Evolutionary conservation across 1,140 invertebrate species (phyloP), one percentile per base, ranked within the genome.

Genomic region (Pachypeltis micranthus): DNA sequence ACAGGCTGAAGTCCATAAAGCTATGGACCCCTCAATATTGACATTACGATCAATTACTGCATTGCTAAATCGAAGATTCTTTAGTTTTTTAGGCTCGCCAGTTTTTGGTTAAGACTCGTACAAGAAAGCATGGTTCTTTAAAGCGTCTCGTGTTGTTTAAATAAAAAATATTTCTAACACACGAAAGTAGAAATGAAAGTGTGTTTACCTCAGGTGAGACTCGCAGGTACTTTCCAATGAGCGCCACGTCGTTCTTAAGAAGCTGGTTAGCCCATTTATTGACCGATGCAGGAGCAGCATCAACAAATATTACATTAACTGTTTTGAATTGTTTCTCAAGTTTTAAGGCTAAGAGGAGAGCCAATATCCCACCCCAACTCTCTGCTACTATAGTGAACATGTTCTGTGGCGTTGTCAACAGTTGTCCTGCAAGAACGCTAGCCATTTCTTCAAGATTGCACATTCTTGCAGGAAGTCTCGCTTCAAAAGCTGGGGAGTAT

Each of bases 331-430:
- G 10, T 1, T 19, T 63, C 59, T 69, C 68, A 0, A 69, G 34
- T 56, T 65, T 55, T 2, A 62, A 54, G 3, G 63, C 51, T 4
- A 69, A 28, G 57, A 63, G 62, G 1, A 69, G 29, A 14, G 68
- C 68, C 34, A 68, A 54, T 14, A 29, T 60, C n/a, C 63, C 63
- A 51, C 68, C 62, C 68, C 67, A 69, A 12, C 58, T 59, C 39
- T 69, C 68, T 16, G 62, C 67, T 1, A 69, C 34, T 7, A 69
- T 61, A 4, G 65, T 69, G 59, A 55, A 68, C 10, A 61, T 58
- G 51, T 67, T 67, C 2, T 34, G 26, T 19, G 29, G 62, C 10
- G 34, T 14, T 12, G 47, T 10, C 4, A 51, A n/a, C 19, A 63
- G 25, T 23, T 63, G 28, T 27, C 58, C 12, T 4, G 31, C 47